Percentiles rank a stretch among this genome's conserved stretches.
These are phyloP conservation scores for Apostichopus leukothele DNA, from an alignment of 53 echinoderm and acorn worm genomes.

Conservation along the genomic window DNA sequence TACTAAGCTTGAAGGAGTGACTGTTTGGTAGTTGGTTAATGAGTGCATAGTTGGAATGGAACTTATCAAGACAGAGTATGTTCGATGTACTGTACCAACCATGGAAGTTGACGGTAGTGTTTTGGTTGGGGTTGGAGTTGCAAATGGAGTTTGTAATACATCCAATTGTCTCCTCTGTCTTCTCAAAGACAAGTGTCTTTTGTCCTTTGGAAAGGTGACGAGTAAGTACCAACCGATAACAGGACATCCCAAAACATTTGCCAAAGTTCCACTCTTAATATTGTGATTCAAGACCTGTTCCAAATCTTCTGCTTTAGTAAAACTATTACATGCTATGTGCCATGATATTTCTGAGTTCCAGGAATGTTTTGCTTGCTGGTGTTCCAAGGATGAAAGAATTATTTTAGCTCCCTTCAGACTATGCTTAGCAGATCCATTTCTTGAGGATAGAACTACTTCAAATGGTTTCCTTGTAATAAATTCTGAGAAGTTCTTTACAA, in stretches of 20 bases:
- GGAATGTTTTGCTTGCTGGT: neutral
- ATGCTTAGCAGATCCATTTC: conserved; percentile 23
- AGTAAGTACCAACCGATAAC: conserved; percentile 54
- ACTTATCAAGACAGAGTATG: neutral
- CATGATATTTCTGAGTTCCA: conserved; percentile 46
- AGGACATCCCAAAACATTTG: conserved; percentile 42
- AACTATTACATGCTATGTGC: conserved; percentile 44
- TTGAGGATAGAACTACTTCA: conserved; percentile 43
- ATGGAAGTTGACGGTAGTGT: conserved; percentile 23
- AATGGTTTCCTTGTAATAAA: conserved; percentile 32
- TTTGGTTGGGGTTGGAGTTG: conserved; percentile 48
- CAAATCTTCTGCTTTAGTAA: conserved; percentile 40
- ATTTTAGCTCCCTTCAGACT: conserved; percentile 18
- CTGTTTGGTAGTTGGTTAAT: neutral
- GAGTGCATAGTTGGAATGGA: neutral
- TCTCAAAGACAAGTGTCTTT: neutral
- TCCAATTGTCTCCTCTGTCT: conserved; percentile 15
- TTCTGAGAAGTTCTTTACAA: conserved; percentile 48
- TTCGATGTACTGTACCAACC: neutral
- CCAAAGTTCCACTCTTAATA: conserved; percentile 46
- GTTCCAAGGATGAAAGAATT: neutral
- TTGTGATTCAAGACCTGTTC: conserved; percentile 52
- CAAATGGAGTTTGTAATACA: conserved; percentile 46
- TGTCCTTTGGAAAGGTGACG: neutral
- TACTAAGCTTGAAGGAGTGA: neutral